Base-by-base conservation (phyloP, 2,797 vertebrate genomes). In the Hippoglossus hippoglossus region DNA sequence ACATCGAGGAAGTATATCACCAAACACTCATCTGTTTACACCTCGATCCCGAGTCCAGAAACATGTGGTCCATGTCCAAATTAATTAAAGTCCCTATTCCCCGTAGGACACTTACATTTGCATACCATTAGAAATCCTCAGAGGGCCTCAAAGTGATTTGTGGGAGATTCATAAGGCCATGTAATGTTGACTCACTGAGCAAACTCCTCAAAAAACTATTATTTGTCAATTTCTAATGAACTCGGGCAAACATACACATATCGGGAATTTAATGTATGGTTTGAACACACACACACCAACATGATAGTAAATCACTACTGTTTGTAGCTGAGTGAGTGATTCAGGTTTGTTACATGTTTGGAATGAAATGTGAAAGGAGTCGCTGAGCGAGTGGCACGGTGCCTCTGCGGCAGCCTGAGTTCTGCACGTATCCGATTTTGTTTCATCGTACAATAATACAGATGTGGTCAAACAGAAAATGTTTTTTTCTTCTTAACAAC, bases 81-180 rank as follows among this genome's bases (percentile, higher is more conserved):
- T 83, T 83, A 89, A 89, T 92, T 90, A 88, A 84, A 82, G 41
- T 63, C 62, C 24, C 18, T 46, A 60, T 64, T 86, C 75, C 82
- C 79, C 25, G 63, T 46, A 52, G 79, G 53, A 73, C 67, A 60
- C 61, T 80, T 67, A 53, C 50, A 81, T 87, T 68, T 86, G 55
- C 74, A 79, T 82, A 67, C 47, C 57, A 72, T 83, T 83, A 73
- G 25, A 72, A 76, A 83, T 70, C 44, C 75, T 63, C 73, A 19
- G 52, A 75, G 31, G 57, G 1, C n/a, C 34, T 57, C 24, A 62
- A 50, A 78, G 67, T 69, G 60, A 83, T 85, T 74, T 54, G 44
- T 44, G 63, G 66, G 63, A 69, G 74, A 78, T 81, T 74, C 61
- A 87, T 77, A 82, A 75, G 46, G 67, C 25, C 61, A 58, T 74